Percentiles rank a stretch among this genome's conserved stretches.
These are phyloP conservation scores for Anagrus nilaparvatae DNA, from an alignment of 1,140 invertebrate genomes.

Conservation along the genomic window DNA sequence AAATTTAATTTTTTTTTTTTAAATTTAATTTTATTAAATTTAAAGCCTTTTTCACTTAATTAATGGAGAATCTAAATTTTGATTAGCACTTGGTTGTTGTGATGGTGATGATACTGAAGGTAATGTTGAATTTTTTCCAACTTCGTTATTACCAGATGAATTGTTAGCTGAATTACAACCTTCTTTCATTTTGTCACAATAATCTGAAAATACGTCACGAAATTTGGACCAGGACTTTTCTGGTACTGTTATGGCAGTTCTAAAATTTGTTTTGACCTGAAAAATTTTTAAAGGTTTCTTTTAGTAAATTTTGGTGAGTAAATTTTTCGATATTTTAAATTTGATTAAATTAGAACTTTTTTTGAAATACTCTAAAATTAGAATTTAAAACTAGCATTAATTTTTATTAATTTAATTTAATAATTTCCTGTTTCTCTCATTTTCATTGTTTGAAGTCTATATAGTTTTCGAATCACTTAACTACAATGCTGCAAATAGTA, in stretches of 20 bases:
- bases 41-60: slow-evolving; percentile 46
- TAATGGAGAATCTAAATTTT: slow-evolving; percentile 41
- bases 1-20: slow-evolving; percentile 2
- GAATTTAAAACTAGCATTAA: too few species aligned
- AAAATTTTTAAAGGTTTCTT: too few species aligned
- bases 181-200: slow-evolving; percentile 86
- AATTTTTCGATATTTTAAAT: background rate
- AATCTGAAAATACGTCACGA: slow-evolving; percentile 91
- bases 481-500: too few species aligned
- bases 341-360: background rate
- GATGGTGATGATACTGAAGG: slow-evolving; percentile 39
- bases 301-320: too few species aligned
- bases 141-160: too few species aligned
- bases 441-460: too few species aligned
- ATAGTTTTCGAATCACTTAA: too few species aligned
- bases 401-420: too few species aligned
- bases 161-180: too few species aligned
- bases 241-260: slow-evolving; percentile 94
- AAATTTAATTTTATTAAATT: slow-evolving; percentile 28
- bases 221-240: slow-evolving; percentile 95
- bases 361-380: background rate
- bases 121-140: too few species aligned
- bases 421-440: too few species aligned
- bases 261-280: slow-evolving; percentile 93
- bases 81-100: slow-evolving; percentile 40